These are phyloP conservation scores for Herminia tarsipennalis DNA, from an alignment of 2,888 invertebrate species.

Conservation along the genomic window DNA sequence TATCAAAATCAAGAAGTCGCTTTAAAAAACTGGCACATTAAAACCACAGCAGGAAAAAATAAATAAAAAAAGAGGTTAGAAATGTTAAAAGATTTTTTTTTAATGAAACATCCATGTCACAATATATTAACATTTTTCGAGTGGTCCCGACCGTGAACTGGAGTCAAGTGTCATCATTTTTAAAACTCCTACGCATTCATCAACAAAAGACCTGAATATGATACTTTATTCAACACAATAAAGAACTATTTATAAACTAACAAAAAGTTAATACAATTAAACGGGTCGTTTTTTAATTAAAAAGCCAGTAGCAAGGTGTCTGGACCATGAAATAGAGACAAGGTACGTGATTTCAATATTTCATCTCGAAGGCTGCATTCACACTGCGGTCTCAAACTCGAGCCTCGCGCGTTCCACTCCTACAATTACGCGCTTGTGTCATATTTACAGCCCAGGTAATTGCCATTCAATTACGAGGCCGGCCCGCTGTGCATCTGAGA, in stretches of 20 bases:
- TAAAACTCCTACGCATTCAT: conserved; percentile 21
- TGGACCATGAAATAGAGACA: conserved; percentile 48
- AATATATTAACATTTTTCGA: conserved; percentile 44
- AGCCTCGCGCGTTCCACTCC: conserved; percentile 78
- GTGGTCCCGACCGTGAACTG: conserved; percentile 41
- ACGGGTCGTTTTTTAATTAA: conserved; percentile 29
- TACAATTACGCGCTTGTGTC: conserved; percentile 86
- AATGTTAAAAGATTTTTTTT: conserved; percentile 34
- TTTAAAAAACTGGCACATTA: not conserved
- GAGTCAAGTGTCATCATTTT: conserved; percentile 40
- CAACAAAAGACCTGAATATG: conserved; percentile 28
- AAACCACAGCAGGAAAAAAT: conserved; percentile 2
- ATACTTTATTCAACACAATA: conserved; percentile 27
- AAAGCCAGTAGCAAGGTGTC: conserved; percentile 30
- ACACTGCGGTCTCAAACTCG: conserved; percentile 73
- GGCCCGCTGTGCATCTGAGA: conserved; percentile 69
- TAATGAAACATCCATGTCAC: conserved; percentile 49
- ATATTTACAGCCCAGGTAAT: conserved; percentile 86
- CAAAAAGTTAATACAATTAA: conserved; percentile 29
- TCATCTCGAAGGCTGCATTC: conserved; percentile 73
- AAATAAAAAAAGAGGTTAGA: conserved; percentile 30
- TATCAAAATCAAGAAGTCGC: not conserved
- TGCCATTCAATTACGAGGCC: conserved; percentile 84
- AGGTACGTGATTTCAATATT: conserved; percentile 74
- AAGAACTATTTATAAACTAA: conserved; percentile 19